Evolutionary conservation across 2,113 vertebrate genomes (phyloP).

Genomic region (Capreolus pygargus): DNA sequence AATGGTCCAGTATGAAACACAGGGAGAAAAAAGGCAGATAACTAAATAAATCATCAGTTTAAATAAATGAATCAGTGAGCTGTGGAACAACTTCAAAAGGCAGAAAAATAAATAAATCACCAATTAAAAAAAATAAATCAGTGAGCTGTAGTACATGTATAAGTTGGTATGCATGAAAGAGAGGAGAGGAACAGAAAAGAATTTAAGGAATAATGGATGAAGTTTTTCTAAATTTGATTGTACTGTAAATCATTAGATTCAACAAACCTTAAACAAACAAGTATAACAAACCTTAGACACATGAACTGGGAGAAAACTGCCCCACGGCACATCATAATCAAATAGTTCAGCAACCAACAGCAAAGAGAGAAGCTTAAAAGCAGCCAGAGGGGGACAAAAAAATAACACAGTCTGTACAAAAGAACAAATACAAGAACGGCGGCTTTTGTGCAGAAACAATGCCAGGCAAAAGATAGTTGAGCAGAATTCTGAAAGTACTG

Average conservation of each 20-base stretch:
- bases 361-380: not conserved
- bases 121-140: not conserved
- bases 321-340: not conserved
- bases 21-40: not conserved
- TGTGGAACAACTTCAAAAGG: not conserved
- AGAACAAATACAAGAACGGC: not conserved
- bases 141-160: not conserved
- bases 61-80: not conserved
- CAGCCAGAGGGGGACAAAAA: not conserved
- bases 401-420: not conserved
- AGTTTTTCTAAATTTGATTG: not conserved
- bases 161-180: not conserved
- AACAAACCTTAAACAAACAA: not conserved
- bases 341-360: not conserved
- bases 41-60: not conserved
- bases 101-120: not conserved
- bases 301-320: not conserved
- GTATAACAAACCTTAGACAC: not conserved
- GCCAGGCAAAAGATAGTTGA: not conserved
- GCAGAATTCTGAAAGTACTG: not conserved
- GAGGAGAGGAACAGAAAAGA: not conserved
- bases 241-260: not conserved
- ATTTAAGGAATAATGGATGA: not conserved
- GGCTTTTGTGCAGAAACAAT: not conserved
- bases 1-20: not conserved